These are phyloP conservation scores for Threskiornis aethiopicus DNA, from an alignment of 2,797 vertebrate genomes.

Conservation along the genomic window DNA sequence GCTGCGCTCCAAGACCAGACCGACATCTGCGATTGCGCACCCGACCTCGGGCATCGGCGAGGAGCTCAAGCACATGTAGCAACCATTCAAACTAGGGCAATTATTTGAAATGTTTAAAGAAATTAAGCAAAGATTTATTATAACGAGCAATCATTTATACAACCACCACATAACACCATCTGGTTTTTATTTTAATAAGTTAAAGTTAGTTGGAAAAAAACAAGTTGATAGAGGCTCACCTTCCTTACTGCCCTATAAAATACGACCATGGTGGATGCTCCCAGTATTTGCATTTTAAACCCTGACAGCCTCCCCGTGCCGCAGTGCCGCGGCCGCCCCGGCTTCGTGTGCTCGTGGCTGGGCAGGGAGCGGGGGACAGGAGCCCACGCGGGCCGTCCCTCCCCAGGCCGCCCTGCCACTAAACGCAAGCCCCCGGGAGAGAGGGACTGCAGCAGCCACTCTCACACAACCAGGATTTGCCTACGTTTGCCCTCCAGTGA, in stretches of 20 bases:
- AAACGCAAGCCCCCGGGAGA: not conserved
- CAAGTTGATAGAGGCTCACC: not conserved
- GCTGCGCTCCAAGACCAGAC: not conserved
- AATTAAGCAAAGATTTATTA: not conserved
- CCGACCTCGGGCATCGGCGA: not conserved
- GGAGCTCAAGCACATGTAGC: accelerated
- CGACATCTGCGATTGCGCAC: accelerated
- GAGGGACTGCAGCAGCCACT: not conserved
- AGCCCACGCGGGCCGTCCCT: not conserved
- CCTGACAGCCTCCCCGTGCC: not conserved
- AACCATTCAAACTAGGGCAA: not conserved
- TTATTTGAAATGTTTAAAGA: not conserved
- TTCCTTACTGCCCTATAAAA: not conserved
- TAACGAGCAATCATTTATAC: not conserved
- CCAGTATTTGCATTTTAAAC: not conserved
- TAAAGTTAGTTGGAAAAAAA: not conserved
- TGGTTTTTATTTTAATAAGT: not conserved
- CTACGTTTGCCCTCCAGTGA: too few species aligned
- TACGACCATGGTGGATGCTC: accelerated
- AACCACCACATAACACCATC: not conserved
- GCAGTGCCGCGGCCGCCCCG: not conserved
- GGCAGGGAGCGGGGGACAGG: not conserved
- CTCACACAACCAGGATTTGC: not conserved
- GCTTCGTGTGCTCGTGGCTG: not conserved
- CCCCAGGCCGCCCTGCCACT: not conserved